Evolutionary conservation across 2,797 vertebrate genomes (phyloP), one percentile per base, ranked within the genome.

Genomic region (Naso thynnoides): DNA sequence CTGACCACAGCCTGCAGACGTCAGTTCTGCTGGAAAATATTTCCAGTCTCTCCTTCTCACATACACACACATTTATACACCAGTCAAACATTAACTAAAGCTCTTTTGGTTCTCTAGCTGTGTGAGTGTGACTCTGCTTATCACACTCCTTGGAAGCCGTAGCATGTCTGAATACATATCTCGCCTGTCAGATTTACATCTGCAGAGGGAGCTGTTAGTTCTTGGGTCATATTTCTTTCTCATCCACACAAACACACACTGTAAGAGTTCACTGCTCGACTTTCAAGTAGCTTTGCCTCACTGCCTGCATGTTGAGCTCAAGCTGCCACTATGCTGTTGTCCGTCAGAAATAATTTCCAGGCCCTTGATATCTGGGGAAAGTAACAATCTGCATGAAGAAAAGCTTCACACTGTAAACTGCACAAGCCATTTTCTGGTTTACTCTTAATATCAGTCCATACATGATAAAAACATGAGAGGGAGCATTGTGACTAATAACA

Each of bases 201-300:
- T 76, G 56, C 42, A 47, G 39, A 47, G 50, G 21, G 57, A 75
- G 44, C 13, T 57, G 44, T 54, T 49, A 53, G 45, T 41, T 53
- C 36, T 8, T 1, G 16, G 65, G 61, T 78, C 61, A 39, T 31
- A 75, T 72, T 69, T 67, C 39, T 36, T 21, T 41, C 53, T 31
- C 41, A 21, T 15, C 5, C n/a, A 55, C 29, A 36, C 53, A 44
- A 48, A 38, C 50, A 42, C 47, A 53, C 54, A 44, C 6, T 38
- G 54, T n/a, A 1, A 11, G 41, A 55, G 21, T 1, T 15, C 39
- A 11, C 39, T 1, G 39, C 56, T 68, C 1, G 24, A 56, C 52
- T 79, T 74, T 71, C 59, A 76, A 82, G 68, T 16, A 68, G 56
- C 65, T 76, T n/a, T 36, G 72, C 79, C 60, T 79, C 67, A 41